Percentiles rank a stretch among this genome's conserved stretches.
phyloP scores from a whole-genome alignment of 2,888 invertebrate genomes.

The Colletes collaris region DNA sequence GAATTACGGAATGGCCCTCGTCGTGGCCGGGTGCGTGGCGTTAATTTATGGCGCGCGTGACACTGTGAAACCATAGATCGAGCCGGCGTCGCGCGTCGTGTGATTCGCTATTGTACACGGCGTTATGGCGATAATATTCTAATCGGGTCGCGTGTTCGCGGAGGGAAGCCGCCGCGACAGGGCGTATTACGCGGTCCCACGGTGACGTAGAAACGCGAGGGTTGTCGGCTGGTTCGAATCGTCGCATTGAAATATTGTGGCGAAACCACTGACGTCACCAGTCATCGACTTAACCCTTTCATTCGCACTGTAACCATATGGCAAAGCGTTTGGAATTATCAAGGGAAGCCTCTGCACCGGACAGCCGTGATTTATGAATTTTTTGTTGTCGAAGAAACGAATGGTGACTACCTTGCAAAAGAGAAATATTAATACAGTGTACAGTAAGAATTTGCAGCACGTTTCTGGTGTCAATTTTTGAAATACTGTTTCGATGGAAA shows the following conservation, averaged over 20 bases:
- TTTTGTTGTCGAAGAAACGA: too few relatives aligned
- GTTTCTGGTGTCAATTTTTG: too few relatives aligned
- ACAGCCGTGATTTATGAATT: too few relatives aligned
- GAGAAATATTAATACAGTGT: too few relatives aligned
- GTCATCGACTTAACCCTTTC: slow-evolving; percentile 37
- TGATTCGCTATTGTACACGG: slow-evolving; percentile 54
- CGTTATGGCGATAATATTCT: slow-evolving; percentile 64
- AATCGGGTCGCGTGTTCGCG: slow-evolving; percentile 51
- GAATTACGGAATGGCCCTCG: slow-evolving; percentile 18
- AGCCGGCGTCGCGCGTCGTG: slow-evolving; percentile 30
- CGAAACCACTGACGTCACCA: slow-evolving; percentile 29
- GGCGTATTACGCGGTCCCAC: slow-evolving; percentile 25
- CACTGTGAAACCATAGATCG: slow-evolving; percentile 49
- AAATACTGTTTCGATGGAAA: too few relatives aligned
- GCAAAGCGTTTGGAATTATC: not conserved
- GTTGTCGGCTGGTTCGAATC: not conserved
- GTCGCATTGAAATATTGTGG: slow-evolving; percentile 46
- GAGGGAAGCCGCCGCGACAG: slow-evolving; percentile 36
- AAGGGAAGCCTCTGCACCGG: too few relatives aligned
- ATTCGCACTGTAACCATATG: slow-evolving; percentile 5
- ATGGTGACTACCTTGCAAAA: too few relatives aligned
- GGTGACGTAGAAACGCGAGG: slow-evolving; percentile 23
- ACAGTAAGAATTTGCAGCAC: too few relatives aligned
- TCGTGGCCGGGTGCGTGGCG: slow-evolving; percentile 31
- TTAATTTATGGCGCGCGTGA: slow-evolving; percentile 56